These are phyloP conservation scores for Calyptommatus sinebrachiatus DNA, from an alignment of 2,113 vertebrate species.

Conservation along the genomic window DNA sequence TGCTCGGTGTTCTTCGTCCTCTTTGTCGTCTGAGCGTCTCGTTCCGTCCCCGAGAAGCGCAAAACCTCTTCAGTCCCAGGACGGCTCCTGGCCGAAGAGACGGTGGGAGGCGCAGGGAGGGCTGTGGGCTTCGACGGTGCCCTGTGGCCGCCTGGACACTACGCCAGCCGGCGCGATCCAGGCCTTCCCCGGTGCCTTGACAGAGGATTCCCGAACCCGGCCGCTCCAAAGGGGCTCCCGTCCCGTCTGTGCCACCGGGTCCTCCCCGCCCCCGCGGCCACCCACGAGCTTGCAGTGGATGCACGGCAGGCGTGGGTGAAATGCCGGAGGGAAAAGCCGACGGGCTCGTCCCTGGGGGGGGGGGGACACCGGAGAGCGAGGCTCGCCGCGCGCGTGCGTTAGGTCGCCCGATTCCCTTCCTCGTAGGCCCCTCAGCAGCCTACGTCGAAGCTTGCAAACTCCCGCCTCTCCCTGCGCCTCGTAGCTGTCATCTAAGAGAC, in stretches of 20 bases:
- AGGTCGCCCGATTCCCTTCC: conserved; percentile 36
- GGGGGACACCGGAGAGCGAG: conserved; percentile 38
- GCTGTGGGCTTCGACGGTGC: too few relatives aligned
- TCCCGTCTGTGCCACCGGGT: conserved; percentile 50
- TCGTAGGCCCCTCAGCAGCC: not conserved
- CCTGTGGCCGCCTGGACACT: not conserved
- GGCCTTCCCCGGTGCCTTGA: conserved; percentile 31
- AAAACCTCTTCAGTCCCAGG: too few relatives aligned
- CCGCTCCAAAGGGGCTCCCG: conserved; percentile 59
- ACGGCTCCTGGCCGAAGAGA: too few relatives aligned
- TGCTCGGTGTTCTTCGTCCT: too few relatives aligned
- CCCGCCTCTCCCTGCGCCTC: not conserved
- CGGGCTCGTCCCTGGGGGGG: conserved; percentile 13
- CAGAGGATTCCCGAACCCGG: conserved; percentile 40
- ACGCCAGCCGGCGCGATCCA: conserved; percentile 11
- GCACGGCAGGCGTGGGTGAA: not conserved
- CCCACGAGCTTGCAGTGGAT: not conserved
- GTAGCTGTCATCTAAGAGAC: not conserved
- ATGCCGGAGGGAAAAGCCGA: not conserved
- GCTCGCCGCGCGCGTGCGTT: conserved; percentile 43
- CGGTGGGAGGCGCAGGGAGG: too few relatives aligned
- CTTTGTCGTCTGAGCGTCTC: too few relatives aligned
- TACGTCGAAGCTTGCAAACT: not conserved
- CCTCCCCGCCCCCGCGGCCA: not conserved
- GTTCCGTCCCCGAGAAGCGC: too few relatives aligned